Base-by-base conservation (phyloP, 92 coral and sea anemone species). In the Porites evermanni region DNA sequence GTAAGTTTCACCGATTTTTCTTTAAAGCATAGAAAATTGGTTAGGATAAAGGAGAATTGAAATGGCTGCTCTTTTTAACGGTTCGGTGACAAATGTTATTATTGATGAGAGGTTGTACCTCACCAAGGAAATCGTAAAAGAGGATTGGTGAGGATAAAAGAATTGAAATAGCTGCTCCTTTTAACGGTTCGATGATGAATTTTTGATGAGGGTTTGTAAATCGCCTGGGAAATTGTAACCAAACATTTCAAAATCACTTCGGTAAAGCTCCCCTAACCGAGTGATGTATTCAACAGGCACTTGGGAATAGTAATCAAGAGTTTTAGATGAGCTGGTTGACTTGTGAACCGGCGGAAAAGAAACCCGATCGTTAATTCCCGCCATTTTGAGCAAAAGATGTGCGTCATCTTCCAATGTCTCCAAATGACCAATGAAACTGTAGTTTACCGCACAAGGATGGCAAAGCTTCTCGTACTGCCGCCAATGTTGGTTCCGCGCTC, bases 211-310 rank as follows among this genome's bases (percentile, higher is more conserved):
- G 47, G 47, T 38, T 20, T 70, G 12, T 21, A 70, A n/a, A 20
- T 14, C 50, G 12, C 75, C 75, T 2, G 44, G 75, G 53, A n/a
- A 70, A 8, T 70, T 0, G 14, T 72, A 32, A 29, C 76, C 76
- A 72, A 72, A 72, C 76, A 72, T 72, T 72, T 72, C 76, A 38
- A 72, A 72, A 18, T 72, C 76, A 32, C 76, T 32, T 7, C 58
- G 53, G 17, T 72, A 72, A 8, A 29, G 58, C 17, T 72, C 3
- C 17, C 19, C 76, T 2, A 72, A 13, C 24, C 23, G 53, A 11
- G 58, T 38, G 9, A 72, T 32, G 19, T 51, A 38, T 10, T 72
- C 16, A 14, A 4, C 12, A 38, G 76, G 76, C 2, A 72, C 58
- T 20, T 38, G 38, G 23, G 76, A 72, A 44, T 29, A 72, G 23